A percentile compares a stretch with the other conserved stretches of the same genome.
These are phyloP conservation scores for Pelobates fuscus DNA, from an alignment of 2,113 vertebrate species.

Conservation along the genomic window DNA sequence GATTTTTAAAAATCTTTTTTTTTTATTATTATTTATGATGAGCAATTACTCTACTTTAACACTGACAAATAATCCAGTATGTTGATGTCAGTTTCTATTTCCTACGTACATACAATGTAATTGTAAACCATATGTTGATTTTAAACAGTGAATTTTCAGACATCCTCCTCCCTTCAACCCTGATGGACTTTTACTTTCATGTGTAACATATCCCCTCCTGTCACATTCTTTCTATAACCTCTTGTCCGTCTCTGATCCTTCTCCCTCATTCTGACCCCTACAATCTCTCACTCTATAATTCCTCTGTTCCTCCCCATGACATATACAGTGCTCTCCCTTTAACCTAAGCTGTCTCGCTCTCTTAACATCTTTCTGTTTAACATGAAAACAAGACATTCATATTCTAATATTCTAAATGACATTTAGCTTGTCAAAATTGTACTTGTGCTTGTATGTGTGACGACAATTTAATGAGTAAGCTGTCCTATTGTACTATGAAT, in stretches of 20 bases:
- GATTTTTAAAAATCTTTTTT: too few relatives aligned
- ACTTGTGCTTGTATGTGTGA: too few relatives aligned
- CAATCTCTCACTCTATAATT: not conserved
- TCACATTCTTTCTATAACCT: not conserved
- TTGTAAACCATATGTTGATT: not conserved
- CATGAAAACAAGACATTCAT: too few relatives aligned
- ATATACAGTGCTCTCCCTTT: not conserved
- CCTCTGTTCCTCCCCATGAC: not conserved
- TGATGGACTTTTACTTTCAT: not conserved
- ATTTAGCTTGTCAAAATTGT: too few relatives aligned
- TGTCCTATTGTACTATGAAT: too few relatives aligned
- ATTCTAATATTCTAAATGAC: too few relatives aligned
- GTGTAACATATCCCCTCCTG: not conserved
- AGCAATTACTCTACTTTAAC: too few relatives aligned
- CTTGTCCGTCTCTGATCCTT: not conserved
- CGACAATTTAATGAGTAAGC: too few relatives aligned
- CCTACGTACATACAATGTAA: not conserved
- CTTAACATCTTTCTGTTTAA: too few relatives aligned
- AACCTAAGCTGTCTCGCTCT: not conserved
- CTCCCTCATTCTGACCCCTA: not conserved
- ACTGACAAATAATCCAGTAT: too few relatives aligned
- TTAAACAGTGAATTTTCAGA: not conserved
- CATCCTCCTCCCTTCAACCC: not conserved
- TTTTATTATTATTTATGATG: too few relatives aligned
- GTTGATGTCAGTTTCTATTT: too few relatives aligned